These are phyloP conservation scores for Hydractinia symbiolongicarpus DNA, from an alignment of 30 jellyfish, hydroid and myxozoan genomes.

Conservation along the genomic window DNA sequence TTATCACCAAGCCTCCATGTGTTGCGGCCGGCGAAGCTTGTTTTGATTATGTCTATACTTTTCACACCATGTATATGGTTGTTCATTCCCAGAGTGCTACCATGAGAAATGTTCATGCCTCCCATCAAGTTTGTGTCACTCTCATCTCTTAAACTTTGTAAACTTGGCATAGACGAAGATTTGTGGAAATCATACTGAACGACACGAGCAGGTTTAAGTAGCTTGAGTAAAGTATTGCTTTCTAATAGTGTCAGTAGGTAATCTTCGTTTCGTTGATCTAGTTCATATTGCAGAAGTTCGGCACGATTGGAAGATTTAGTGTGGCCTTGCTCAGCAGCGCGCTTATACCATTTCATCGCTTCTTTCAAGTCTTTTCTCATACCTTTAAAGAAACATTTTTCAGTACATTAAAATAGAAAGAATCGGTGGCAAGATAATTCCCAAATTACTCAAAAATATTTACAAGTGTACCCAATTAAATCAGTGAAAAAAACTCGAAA, in stretches of 20 bases:
- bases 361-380: not conserved
- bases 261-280: conserved; percentile 16
- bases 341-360: conserved; percentile 20
- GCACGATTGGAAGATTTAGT: not conserved
- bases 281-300: conserved; percentile 23
- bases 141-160: not conserved
- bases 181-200: not conserved
- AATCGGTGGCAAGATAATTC: too few relatives aligned
- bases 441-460: too few relatives aligned
- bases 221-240: conserved; percentile 6
- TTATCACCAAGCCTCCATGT: too few relatives aligned
- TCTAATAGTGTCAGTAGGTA: conserved; percentile 3
- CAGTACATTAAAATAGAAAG: too few relatives aligned
- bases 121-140: too few relatives aligned
- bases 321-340: conserved; percentile 19
- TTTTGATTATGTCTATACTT: too few relatives aligned
- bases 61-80: too few relatives aligned
- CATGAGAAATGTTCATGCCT: too few relatives aligned
- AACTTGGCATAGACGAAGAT: conserved; percentile 16
- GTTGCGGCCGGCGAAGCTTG: too few relatives aligned
- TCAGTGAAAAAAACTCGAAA: too few relatives aligned
- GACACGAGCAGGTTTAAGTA: conserved; percentile 7
- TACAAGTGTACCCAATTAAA: too few relatives aligned
- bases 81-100: too few relatives aligned
- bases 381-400: not conserved